phyloP scores from a whole-genome alignment of 2,113 vertebrate species.

The Triplophysa tibetana region DNA sequence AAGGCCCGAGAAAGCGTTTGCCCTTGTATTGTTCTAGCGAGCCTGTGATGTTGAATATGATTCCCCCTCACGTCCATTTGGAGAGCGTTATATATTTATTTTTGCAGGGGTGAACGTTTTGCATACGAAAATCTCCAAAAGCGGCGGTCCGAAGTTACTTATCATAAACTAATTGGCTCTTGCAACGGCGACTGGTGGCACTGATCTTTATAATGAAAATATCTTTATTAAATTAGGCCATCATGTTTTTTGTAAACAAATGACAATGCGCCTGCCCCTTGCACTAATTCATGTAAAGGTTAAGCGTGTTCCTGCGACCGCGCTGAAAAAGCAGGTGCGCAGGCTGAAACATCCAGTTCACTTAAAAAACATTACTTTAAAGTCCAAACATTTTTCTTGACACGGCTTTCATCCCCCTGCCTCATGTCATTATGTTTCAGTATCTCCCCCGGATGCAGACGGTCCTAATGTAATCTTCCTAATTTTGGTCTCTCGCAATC shows the following conservation, averaged over 20 bases:
- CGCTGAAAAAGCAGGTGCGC: background rate
- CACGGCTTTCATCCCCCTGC: slow-evolving; percentile 78
- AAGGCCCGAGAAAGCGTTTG: slow-evolving; percentile 67
- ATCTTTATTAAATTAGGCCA: slow-evolving; percentile 42
- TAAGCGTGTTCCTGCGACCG: background rate
- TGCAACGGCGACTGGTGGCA: slow-evolving; percentile 22
- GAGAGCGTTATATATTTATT: slow-evolving; percentile 75
- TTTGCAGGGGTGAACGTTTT: slow-evolving; percentile 63
- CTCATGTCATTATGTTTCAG: slow-evolving; percentile 79
- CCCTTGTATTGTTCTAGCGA: slow-evolving; percentile 66
- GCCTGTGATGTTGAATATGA: slow-evolving; percentile 72
- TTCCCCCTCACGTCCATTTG: slow-evolving; percentile 78
- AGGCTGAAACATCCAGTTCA: slow-evolving; percentile 58
- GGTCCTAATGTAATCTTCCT: slow-evolving; percentile 83
- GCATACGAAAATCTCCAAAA: slow-evolving; percentile 73
- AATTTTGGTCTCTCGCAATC: slow-evolving; percentile 83
- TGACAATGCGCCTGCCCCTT: background rate
- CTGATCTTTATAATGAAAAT: slow-evolving; percentile 47
- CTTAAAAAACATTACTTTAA: slow-evolving; percentile 74
- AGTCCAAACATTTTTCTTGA: slow-evolving; percentile 78
- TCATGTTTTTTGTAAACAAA: slow-evolving; percentile 29
- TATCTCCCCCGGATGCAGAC: slow-evolving; percentile 82
- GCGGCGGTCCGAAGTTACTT: slow-evolving; percentile 46
- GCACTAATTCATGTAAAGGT: background rate
- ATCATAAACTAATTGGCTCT: slow-evolving; percentile 47